Percentiles rank a stretch among this genome's conserved stretches.
Evolutionary conservation across 2,113 vertebrate species (phyloP).

Genomic region (Lucifuga dentata): DNA sequence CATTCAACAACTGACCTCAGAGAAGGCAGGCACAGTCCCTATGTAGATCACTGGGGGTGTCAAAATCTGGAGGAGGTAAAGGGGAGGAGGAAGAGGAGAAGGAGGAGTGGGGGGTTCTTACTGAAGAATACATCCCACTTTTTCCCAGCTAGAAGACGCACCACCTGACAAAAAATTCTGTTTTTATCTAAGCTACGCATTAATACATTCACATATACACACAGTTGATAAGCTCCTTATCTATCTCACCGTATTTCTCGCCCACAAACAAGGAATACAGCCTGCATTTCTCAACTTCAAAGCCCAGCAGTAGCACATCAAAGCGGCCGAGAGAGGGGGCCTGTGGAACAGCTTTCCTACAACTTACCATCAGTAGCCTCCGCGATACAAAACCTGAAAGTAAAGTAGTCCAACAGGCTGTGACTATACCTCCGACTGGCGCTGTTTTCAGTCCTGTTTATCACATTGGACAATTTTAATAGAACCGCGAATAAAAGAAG

Average conservation of each 20-base stretch:
- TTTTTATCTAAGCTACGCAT: conserved; percentile 60
- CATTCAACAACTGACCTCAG: conserved; percentile 81
- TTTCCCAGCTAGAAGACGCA: conserved; percentile 62
- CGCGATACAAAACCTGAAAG: conserved; percentile 49
- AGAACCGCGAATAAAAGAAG: conserved; percentile 17
- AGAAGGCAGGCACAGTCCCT: conserved; percentile 73
- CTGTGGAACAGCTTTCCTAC: conserved; percentile 75
- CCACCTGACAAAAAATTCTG: conserved; percentile 62
- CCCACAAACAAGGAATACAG: conserved; percentile 81
- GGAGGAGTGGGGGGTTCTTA: conserved; percentile 39
- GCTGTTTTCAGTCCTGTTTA: conserved; percentile 19
- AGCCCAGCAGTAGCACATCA: conserved; percentile 85
- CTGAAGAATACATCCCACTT: conserved; percentile 74
- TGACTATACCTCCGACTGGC: conserved; percentile 18
- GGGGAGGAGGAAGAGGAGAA: conserved; percentile 23
- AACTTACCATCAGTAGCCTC: conserved; percentile 85
- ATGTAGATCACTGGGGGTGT: conserved; percentile 80
- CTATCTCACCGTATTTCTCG: conserved; percentile 79
- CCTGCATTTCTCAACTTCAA: conserved; percentile 86
- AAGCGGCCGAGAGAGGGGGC: conserved; percentile 81
- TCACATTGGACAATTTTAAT: conserved; percentile 13
- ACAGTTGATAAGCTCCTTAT: conserved; percentile 75
- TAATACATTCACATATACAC: conserved; percentile 24
- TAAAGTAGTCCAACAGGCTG: conserved; percentile 67
- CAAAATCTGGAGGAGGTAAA: conserved; percentile 68